Conservation (phyloP, 2,797 vertebrate genomes). For the Peromyscus melanophrys region DNA sequence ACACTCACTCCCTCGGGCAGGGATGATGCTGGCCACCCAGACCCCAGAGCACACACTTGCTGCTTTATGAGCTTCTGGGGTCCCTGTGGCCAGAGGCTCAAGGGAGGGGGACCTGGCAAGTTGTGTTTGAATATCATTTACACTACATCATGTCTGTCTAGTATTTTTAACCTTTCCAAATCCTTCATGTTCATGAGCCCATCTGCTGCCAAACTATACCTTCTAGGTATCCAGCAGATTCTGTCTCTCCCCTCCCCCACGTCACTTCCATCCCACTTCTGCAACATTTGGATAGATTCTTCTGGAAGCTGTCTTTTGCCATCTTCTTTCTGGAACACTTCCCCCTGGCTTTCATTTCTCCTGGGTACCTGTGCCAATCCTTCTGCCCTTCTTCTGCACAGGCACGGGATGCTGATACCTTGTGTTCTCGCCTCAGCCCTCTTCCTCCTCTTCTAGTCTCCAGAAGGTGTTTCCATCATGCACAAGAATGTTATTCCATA, state of each 20-base stretch:
- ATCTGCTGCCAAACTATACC: not conserved
- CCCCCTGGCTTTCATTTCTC: not conserved
- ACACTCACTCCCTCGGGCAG: too few species aligned
- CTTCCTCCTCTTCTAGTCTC: not conserved
- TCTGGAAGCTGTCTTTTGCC: not conserved
- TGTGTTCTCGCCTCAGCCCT: not conserved
- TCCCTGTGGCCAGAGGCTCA: not conserved
- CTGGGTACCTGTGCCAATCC: not conserved
- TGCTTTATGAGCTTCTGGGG: not conserved
- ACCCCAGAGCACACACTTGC: not conserved
- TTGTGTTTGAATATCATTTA: not conserved
- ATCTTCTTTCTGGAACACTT: not conserved
- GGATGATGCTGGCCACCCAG: not conserved
- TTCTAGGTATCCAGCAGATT: not conserved
- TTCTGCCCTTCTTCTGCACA: not conserved
- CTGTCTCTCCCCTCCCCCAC: not conserved
- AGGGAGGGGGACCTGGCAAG: not conserved
- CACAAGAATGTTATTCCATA: not conserved
- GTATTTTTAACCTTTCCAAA: conserved; percentile 6
- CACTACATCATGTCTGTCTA: not conserved
- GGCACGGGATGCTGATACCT: not conserved
- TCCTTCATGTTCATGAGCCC: not conserved
- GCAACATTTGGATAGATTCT: not conserved
- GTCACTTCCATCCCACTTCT: conserved; percentile 17
- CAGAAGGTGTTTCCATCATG: not conserved